These are phyloP conservation scores for Rhingia campestris DNA, from an alignment of 2,888 invertebrate genomes.

Conservation along the genomic window DNA sequence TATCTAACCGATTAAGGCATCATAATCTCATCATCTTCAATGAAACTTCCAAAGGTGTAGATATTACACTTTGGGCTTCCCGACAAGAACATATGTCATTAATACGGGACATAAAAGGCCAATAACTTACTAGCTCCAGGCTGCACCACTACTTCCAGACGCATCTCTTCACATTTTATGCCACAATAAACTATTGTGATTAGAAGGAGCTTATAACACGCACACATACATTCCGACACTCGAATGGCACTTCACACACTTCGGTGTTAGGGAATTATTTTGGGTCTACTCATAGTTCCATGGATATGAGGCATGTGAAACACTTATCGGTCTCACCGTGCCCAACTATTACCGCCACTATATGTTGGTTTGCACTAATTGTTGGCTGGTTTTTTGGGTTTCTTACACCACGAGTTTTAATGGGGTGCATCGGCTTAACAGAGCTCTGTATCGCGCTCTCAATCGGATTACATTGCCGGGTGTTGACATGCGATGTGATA, in stretches of 20 bases:
- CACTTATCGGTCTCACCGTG: conserved; percentile 66
- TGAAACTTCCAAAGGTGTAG: conserved; percentile 44
- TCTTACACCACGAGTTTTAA: conserved; percentile 36
- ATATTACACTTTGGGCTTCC: conserved; percentile 55
- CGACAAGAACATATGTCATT: conserved; percentile 68
- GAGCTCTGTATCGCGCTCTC: conserved; percentile 62
- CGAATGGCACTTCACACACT: conserved; percentile 55
- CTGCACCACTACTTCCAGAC: conserved; percentile 50
- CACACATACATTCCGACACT: conserved; percentile 42
- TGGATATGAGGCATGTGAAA: conserved; percentile 54
- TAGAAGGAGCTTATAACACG: conserved; percentile 71
- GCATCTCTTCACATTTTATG: conserved; percentile 70
- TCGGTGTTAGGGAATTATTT: conserved; percentile 59
- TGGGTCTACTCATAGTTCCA: conserved; percentile 52
- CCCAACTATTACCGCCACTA: conserved; percentile 68
- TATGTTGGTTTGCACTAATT: conserved; percentile 69
- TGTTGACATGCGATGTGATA: conserved; percentile 75
- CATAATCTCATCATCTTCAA: conserved; percentile 67
- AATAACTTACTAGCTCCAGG: conserved; percentile 66
- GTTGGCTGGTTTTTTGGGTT: conserved; percentile 70
- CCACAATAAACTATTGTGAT: conserved; percentile 74
- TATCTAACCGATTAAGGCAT: conserved; percentile 66
- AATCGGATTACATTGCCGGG: conserved; percentile 74
- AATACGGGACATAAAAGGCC: conserved; percentile 64
- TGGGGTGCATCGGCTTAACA: conserved; percentile 68